Evolutionary conservation across 2,888 invertebrate species (phyloP).

Genomic region (Daptonema setosum): DNA sequence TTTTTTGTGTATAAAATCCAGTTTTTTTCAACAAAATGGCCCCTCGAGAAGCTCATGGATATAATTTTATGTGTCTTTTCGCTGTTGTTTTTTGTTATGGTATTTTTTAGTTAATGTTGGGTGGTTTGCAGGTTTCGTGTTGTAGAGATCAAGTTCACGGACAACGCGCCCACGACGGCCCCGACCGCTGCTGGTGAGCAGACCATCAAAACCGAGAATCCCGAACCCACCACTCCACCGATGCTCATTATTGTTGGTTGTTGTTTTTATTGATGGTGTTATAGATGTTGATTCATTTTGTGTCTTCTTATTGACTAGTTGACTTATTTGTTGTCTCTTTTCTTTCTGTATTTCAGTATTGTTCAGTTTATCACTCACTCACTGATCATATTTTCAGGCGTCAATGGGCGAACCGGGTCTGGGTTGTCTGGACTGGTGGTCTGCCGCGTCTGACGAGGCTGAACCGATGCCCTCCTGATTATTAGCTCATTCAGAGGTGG

Average conservation of each 20-base stretch:
- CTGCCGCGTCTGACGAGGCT: background rate
- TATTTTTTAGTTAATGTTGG: too few relatives aligned
- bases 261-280: too few relatives aligned
- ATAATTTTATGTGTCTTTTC: too few relatives aligned
- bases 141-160: conserved; percentile 7
- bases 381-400: background rate
- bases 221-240: background rate
- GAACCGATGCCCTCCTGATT: too few relatives aligned
- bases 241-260: background rate
- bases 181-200: background rate
- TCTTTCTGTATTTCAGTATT: too few relatives aligned
- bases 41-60: background rate
- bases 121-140: conserved; percentile 5
- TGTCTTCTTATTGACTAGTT: too few relatives aligned
- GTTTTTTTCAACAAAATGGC: background rate
- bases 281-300: too few relatives aligned
- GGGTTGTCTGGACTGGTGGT: conserved; percentile 3
- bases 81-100: too few relatives aligned
- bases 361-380: background rate
- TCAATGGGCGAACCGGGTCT: conserved; percentile 3
- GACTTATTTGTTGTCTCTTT: too few relatives aligned
- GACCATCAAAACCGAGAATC: background rate
- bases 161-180: conserved; percentile 2
- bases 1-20: too few relatives aligned
- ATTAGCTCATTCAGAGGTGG: too few relatives aligned